These are phyloP conservation scores for Dasysyrphus tricinctus DNA, from an alignment of 2,888 invertebrate species.

Conservation along the genomic window DNA sequence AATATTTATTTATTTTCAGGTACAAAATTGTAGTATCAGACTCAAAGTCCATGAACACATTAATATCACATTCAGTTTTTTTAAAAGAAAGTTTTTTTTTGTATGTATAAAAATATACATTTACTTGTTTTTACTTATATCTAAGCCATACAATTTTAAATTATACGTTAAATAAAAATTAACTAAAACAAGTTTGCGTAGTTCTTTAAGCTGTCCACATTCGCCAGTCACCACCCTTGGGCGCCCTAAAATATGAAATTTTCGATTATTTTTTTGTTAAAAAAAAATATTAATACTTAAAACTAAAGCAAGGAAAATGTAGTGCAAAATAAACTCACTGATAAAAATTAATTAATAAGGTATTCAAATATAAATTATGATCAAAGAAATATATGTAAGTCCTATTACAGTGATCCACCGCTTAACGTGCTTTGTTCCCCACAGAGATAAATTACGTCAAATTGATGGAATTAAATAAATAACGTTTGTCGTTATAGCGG, in stretches of 20 bases:
- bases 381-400: slow-evolving; percentile 8
- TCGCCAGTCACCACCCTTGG: slow-evolving; percentile 45
- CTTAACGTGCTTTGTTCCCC: slow-evolving; percentile 13
- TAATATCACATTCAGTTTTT: background rate
- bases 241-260: slow-evolving; percentile 53
- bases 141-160: background rate
- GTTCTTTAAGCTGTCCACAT: slow-evolving; percentile 23
- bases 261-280: slow-evolving; percentile 2
- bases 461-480: background rate
- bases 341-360: background rate
- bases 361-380: slow-evolving; percentile 10
- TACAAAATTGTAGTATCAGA: slow-evolving; percentile 22
- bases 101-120: background rate
- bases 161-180: background rate
- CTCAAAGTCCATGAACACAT: slow-evolving; percentile 17
- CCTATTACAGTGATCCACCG: slow-evolving; percentile 60
- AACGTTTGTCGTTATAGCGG: slow-evolving; percentile 36
- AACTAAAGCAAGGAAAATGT: background rate
- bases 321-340: background rate
- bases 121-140: background rate
- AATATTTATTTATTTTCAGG: slow-evolving; percentile 30
- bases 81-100: background rate
- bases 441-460: slow-evolving; percentile 1
- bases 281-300: background rate
- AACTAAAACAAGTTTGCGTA: background rate